phyloP scores from a whole-genome alignment of 2,797 vertebrate species.

The Hippopotamyrus pictus region DNA sequence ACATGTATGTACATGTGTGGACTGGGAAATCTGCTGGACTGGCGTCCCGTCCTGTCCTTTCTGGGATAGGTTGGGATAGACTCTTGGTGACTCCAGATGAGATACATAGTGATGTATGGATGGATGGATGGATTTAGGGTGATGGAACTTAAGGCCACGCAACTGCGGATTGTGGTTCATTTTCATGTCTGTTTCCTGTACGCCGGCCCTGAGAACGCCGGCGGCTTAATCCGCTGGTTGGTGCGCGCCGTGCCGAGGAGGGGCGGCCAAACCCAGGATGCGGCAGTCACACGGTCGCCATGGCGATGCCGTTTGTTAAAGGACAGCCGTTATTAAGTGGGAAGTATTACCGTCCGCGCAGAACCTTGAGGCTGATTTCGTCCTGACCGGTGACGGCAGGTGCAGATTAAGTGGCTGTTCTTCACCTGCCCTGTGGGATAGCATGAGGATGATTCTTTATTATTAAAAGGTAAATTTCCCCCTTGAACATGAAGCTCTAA shows the following conservation, averaged over 20 bases:
- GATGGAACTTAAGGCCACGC: neutral
- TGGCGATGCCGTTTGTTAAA: constrained; percentile 3
- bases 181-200: neutral
- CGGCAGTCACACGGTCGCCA: neutral
- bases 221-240: neutral
- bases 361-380: neutral
- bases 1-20: neutral
- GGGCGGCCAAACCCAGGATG: neutral
- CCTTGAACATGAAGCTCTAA: neutral
- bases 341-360: neutral
- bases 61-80: neutral
- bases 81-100: neutral
- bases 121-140: neutral
- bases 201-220: neutral
- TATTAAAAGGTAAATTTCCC: neutral
- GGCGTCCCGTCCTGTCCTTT: neutral
- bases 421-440: neutral
- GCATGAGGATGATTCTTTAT: neutral
- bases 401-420: neutral
- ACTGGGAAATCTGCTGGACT: neutral
- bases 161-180: neutral
- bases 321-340: neutral
- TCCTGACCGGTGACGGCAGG: neutral
- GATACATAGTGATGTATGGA: neutral
- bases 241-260: neutral